phyloP scores from a whole-genome alignment of 2,113 vertebrate genomes.

The Otolemur garnettii region DNA sequence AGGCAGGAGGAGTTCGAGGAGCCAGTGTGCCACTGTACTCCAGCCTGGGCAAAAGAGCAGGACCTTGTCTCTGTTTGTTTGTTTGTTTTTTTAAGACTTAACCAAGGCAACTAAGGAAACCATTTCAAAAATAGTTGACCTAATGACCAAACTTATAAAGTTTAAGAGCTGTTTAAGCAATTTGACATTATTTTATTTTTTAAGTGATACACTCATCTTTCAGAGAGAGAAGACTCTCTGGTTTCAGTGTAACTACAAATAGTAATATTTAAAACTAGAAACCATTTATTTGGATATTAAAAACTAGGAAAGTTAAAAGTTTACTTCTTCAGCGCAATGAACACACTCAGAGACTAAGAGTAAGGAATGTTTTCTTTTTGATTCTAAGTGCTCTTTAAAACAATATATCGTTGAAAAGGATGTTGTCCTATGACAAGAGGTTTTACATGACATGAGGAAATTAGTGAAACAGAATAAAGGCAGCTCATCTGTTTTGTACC shows the following conservation, averaged over 20 bases:
- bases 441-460: background rate
- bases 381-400: slow-evolving; percentile 17
- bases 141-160: background rate
- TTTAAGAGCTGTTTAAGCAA: background rate
- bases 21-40: too few species aligned
- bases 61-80: too few species aligned
- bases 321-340: background rate
- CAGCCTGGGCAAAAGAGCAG: too few species aligned
- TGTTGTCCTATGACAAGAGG: background rate
- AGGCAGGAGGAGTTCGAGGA: too few species aligned
- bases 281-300: background rate
- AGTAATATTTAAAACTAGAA: slow-evolving; percentile 42
- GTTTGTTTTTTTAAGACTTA: background rate
- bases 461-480: background rate
- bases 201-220: slow-evolving; percentile 3
- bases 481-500: background rate
- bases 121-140: background rate
- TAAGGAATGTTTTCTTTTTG: background rate
- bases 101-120: background rate
- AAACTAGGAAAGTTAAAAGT: background rate
- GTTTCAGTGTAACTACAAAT: slow-evolving; percentile 36
- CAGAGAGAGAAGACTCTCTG: background rate
- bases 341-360: background rate
- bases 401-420: background rate
- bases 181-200: slow-evolving; percentile 52